Evolutionary conservation across 2,797 vertebrate genomes (phyloP), one percentile per base, ranked within the genome.

Genomic region (Hypotaenidia philippensis): DNA sequence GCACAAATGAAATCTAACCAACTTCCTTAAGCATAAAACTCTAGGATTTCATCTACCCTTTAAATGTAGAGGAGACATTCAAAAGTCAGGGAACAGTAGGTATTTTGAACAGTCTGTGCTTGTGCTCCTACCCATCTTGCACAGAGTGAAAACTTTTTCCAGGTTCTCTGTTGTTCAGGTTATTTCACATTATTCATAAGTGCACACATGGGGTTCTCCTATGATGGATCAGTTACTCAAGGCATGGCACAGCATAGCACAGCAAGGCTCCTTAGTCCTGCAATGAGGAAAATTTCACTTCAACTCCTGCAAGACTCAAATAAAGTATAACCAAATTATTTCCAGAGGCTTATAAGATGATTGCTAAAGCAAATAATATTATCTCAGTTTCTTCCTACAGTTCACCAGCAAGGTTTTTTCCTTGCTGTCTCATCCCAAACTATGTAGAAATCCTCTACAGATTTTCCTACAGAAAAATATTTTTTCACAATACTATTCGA

Each of bases 291-390:
- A 56, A 90, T 64, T 88, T 89, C 10, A 75, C 81, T 87, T 84
- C 20, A 60, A 44, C 16, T 84, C 34, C 44, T 85, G 55, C 40
- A 91, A 55, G n/a, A 36, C 11, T 57, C 89, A 47, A 69, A 90
- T 57, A 41, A 90, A 82, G 44, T 63, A 56, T 56, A 92, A 92
- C 40, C 45, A 95, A 49, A 87, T 83, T 89, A 60, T 56, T 93
- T 60, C 44, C 78, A 60, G 64, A 63, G 55, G 22, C 76, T 91
- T 93, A 44, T 55, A 53, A 90, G 61, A 31, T 45, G 34, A 74
- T 66, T 74, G 56, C 45, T 76, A 64, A 71, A 77, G 36, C 15
- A 78, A 64, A 81, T 59, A 2, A 52, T 81, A 81, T 21, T 45
- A 34, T 34, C 32, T 29, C 50, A 17, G 27, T 52, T 52, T 17